Conservation (phyloP, 1,140 invertebrate genomes). For the Diuraphis noxia region DNA sequence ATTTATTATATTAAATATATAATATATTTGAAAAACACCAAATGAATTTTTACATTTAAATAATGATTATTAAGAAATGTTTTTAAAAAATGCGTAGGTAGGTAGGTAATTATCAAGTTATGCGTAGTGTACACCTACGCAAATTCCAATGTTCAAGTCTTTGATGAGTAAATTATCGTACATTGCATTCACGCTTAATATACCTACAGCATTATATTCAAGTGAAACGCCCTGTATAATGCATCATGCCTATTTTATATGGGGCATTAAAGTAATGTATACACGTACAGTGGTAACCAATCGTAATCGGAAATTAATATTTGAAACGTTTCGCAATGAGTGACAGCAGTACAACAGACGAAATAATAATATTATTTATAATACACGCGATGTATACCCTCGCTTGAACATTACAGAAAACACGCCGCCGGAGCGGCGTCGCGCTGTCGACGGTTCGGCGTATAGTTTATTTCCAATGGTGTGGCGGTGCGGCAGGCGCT, state of each 20-base stretch:
- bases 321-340: not conserved
- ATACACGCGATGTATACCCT: not conserved
- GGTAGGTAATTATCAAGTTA: not conserved
- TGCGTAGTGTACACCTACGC: not conserved
- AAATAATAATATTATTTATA: not conserved
- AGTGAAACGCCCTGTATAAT: not conserved
- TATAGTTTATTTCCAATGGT: not conserved
- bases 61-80: not conserved
- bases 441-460: not conserved
- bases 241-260: not conserved
- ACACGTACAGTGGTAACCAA: not conserved
- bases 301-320: constrained; percentile 16
- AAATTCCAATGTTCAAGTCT: not conserved
- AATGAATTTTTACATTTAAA: not conserved
- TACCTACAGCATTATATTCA: not conserved
- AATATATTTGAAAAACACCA: not conserved
- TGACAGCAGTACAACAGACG: not conserved
- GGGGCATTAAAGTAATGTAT: not conserved
- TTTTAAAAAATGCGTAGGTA: not conserved
- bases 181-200: not conserved
- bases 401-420: not conserved
- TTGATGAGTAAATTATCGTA: not conserved
- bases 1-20: no score
- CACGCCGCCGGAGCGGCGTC: not conserved
- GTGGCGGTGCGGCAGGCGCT: not conserved